These are phyloP conservation scores for Kryptolebias ocellatus DNA, from an alignment of 2,797 vertebrate species.

Conservation along the genomic window DNA sequence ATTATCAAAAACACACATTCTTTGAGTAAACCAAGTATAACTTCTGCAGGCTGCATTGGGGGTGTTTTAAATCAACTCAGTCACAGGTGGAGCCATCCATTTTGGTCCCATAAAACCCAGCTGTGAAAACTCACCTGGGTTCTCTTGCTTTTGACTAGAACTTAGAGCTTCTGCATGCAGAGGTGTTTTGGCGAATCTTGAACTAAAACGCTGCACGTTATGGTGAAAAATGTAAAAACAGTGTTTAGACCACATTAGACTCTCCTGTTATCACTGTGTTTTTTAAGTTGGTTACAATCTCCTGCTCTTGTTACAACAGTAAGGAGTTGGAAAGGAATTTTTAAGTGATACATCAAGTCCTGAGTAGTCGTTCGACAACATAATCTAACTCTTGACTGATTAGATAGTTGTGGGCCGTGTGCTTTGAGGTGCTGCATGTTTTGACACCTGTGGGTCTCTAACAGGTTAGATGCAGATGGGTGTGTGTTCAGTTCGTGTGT, in stretches of 20 bases:
- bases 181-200: too few species aligned
- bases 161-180: constrained; percentile 1
- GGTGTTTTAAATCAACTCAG: too few species aligned
- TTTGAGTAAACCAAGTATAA: too few species aligned
- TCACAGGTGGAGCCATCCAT: not conserved
- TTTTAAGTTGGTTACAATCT: constrained; percentile 13
- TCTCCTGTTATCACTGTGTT: constrained; percentile 23
- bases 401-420: constrained; percentile 30
- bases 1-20: too few species aligned
- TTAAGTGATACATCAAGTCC: constrained; percentile 37
- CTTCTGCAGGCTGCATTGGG: too few species aligned
- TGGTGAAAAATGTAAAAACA: too few species aligned
- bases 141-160: not conserved
- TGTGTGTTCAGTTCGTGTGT: constrained; percentile 21
- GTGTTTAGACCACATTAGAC: too few species aligned
- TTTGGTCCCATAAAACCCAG: constrained; percentile 15
- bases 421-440: constrained; percentile 51
- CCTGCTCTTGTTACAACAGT: constrained; percentile 11
- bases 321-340: constrained; percentile 43
- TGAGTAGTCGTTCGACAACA: constrained; percentile 49
- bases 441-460: constrained; percentile 63
- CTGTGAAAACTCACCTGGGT: constrained; percentile 3
- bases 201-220: too few species aligned
- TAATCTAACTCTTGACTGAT: constrained; percentile 65
- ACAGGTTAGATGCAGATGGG: constrained; percentile 40